A percentile compares a stretch with the other conserved stretches of the same genome.
These are phyloP conservation scores for Scaptomyza reducta DNA, from an alignment of 2,888 invertebrate genomes.

Conservation along the genomic window DNA sequence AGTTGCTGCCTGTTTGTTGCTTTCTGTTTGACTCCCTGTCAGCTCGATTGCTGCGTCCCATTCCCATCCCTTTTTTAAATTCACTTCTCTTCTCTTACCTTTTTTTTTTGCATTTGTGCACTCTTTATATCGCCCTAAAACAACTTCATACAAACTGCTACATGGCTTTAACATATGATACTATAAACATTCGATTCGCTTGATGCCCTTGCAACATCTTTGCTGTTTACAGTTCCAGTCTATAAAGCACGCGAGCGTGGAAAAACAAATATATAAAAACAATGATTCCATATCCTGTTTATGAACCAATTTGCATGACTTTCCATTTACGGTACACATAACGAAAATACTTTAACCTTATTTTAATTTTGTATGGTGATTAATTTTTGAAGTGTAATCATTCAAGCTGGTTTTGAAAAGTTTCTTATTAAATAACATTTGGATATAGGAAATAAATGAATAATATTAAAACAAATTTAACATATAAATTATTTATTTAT, in stretches of 20 bases:
- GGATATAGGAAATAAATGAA: no score
- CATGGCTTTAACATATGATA: conserved; percentile 66
- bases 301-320: conserved; percentile 25
- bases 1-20: conserved; percentile 36
- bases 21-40: background rate
- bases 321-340: background rate
- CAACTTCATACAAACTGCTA: background rate
- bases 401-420: no score
- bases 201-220: conserved; percentile 23
- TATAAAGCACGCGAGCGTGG: conserved; percentile 10
- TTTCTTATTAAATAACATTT: no score
- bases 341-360: no score
- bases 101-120: conserved; percentile 34
- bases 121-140: conserved; percentile 34
- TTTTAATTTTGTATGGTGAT: no score
- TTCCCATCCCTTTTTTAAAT: background rate
- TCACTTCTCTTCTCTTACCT: background rate
- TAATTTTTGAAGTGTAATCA: no score
- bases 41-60: conserved; percentile 13
- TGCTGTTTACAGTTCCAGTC: conserved; percentile 30
- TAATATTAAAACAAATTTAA: background rate
- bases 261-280: background rate
- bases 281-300: conserved; percentile 31
- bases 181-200: conserved; percentile 47
- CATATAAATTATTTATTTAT: background rate